Evolutionary conservation across 2,888 invertebrate species (phyloP).

Genomic region (Myopa tessellatipennis): DNA sequence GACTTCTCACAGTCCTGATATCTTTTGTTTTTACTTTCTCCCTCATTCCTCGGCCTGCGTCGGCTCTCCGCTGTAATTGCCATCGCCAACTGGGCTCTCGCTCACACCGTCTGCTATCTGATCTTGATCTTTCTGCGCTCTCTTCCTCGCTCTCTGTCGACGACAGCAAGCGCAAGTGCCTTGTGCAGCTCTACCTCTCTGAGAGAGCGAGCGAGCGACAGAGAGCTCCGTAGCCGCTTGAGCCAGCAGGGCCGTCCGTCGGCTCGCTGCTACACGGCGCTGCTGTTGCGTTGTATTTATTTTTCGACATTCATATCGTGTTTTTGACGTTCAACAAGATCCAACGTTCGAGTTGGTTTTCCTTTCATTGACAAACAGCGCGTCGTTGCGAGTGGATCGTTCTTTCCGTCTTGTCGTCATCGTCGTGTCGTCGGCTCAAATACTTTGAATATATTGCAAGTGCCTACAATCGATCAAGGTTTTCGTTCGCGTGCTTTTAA

Average conservation of each 20-base stretch:
- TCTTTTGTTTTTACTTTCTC: slow-evolving; percentile 26
- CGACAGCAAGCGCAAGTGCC: background rate
- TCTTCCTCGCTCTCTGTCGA: background rate
- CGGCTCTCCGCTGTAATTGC: background rate
- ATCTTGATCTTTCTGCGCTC: slow-evolving; percentile 1
- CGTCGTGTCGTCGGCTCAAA: slow-evolving; percentile 34
- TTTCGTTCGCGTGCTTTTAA: background rate
- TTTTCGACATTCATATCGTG: slow-evolving; percentile 30
- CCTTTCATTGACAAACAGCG: slow-evolving; percentile 66
- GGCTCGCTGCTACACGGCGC: background rate
- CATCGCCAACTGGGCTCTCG: background rate
- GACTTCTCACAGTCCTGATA: background rate
- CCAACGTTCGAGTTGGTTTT: slow-evolving; percentile 65
- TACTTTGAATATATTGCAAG: background rate
- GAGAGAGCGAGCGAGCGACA: background rate
- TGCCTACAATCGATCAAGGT: background rate
- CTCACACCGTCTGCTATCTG: background rate
- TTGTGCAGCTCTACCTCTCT: background rate
- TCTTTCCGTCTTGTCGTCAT: slow-evolving; percentile 50
- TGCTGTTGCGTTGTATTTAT: slow-evolving; percentile 1
- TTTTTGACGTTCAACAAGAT: slow-evolving; percentile 59
- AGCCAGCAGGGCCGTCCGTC: too few relatives aligned
- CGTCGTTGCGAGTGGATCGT: slow-evolving; percentile 64
- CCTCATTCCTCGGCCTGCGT: background rate
- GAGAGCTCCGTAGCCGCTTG: background rate